Evolutionary conservation across 35 echinoderm and acorn worm genomes (phyloP), one percentile per base, ranked within the genome.

Genomic region (Eucidaris tribuloides): DNA sequence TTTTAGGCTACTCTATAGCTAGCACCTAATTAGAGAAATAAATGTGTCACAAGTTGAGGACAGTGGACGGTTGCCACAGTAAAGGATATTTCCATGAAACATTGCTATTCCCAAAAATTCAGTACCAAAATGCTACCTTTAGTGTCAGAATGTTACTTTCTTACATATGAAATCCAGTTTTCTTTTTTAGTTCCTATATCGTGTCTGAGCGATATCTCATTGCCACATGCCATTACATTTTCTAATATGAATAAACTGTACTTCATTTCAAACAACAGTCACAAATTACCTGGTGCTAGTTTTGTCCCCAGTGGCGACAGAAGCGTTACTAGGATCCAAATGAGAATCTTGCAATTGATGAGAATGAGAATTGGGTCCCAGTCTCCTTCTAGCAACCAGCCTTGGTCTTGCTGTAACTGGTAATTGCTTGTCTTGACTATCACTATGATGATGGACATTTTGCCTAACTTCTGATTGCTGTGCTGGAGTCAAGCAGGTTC

Each of bases 381-480:
- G 19, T 74, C 68, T 74, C 22, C 68, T 74, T 44, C 38, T 44
- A 23, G 28, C 68, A 19, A 74, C 68, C 68, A 74, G 68, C 41
- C 37, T 74, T 7, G 68, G 68, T 41, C 68, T 64, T 2, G 30
- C 28, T 1, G 13, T 17, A 14, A 1, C 22, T 32, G 30, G 22
- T 5, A 34, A 64, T 32, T 32, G 29, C n/a, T n/a, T n/a, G n/a
- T n/a, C n/a, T 1, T 64, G 2, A 64, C 28, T 13, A 64, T 32
- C 61, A 64, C 28, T 34, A 64, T 23, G 11, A 59, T 7, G 56
- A 23, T 32, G 22, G 9, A 27, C 61, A 61, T 7, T 32, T 31
- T 64, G 61, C 22, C 37, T 27, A 64, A n/a, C 14, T 32, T 64
- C 61, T 32, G 28, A 32, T 5, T 28, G n/a, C 29, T 64, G 61